Conservation (phyloP, 1,140 invertebrate species). For the Drosophila kurseongensis region DNA sequence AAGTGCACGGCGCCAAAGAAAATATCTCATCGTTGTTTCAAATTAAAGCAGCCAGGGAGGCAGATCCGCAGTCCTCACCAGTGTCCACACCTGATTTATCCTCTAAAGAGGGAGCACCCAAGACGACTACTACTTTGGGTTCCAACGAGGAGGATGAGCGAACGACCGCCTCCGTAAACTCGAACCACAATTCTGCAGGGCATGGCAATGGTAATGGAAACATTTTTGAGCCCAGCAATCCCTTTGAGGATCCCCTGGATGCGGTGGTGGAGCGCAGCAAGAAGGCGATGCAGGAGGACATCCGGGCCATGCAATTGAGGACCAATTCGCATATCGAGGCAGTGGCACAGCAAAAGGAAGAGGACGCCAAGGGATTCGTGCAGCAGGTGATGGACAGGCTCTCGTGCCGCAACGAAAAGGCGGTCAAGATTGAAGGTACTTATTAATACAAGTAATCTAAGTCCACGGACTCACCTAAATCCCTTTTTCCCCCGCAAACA, state of each 20-base stretch:
- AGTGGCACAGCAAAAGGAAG: slow-evolving; percentile 21
- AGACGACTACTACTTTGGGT: slow-evolving; percentile 49
- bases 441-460: neutral
- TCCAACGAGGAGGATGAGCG: slow-evolving; percentile 77
- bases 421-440: slow-evolving; percentile 75
- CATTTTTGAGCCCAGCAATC: slow-evolving; percentile 57
- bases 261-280: slow-evolving; percentile 77
- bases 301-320: slow-evolving; percentile 57
- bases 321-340: slow-evolving; percentile 37
- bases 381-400: slow-evolving; percentile 69
- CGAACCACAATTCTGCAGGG: slow-evolving; percentile 70
- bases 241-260: slow-evolving; percentile 59
- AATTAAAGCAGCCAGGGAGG: slow-evolving; percentile 65
- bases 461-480: slow-evolving; percentile 39
- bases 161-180: slow-evolving; percentile 81
- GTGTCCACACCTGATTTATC: slow-evolving; percentile 39
- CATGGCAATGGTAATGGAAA: slow-evolving; percentile 60
- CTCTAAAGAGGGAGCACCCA: slow-evolving; percentile 59
- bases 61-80: slow-evolving; percentile 40
- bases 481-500: slow-evolving; percentile 28
- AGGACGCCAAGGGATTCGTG: slow-evolving; percentile 68
- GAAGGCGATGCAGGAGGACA: slow-evolving; percentile 73
- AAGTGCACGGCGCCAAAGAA: slow-evolving; percentile 72
- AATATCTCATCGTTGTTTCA: slow-evolving; percentile 76
- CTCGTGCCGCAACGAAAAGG: slow-evolving; percentile 76